Evolutionary conservation across 2,888 invertebrate genomes (phyloP), one percentile per base, ranked within the genome.

Genomic region (Thereva unica): DNA sequence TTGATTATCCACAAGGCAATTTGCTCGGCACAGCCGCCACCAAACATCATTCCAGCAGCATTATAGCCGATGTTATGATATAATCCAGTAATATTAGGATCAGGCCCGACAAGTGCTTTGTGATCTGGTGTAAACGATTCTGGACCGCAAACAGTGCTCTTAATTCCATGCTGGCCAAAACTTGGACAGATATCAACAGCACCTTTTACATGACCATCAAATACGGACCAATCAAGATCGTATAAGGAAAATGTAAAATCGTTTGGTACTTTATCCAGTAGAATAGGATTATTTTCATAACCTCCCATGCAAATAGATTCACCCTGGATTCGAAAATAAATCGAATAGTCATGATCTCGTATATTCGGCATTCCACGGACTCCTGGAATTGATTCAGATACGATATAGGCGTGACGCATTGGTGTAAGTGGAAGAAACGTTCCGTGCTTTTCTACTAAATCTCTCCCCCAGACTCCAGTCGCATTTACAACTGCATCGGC

Each of bases 81-180:
- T 37, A 94, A 83, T 9, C 95, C 95, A 80, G 72, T 55, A 56
- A 82, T 67, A 3, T 85, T 83, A 6, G 87, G 86, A 75, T 90
- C 89, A 68, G 89, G 89, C 73, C 95, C 95, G 83, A 95, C 83
- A 41, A 95, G 76, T 0, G 95, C 94, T 74, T 88, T 94, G 76
- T 95, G 94, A 78, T 96, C 95, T 0, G 95, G 93, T 0, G 95
- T 95, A 77, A 95, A 96, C 1, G 92, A 90, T 78, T 96, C 95
- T 0, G 94, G 93, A 0, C 95, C 95, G 76, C 93, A 95, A 1
- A 95, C 88, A 0, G 93, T 93, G 45, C 91, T 89, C 78, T 91
- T 93, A 23, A 95, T 87, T 1, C 95, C 95, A 5, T 89, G 85
- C 5, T 84, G 84, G 40, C 85, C 86, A 69, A 95, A 85, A 69